phyloP scores from a whole-genome alignment of 2,113 vertebrate genomes.

The Gallinago undulata region DNA sequence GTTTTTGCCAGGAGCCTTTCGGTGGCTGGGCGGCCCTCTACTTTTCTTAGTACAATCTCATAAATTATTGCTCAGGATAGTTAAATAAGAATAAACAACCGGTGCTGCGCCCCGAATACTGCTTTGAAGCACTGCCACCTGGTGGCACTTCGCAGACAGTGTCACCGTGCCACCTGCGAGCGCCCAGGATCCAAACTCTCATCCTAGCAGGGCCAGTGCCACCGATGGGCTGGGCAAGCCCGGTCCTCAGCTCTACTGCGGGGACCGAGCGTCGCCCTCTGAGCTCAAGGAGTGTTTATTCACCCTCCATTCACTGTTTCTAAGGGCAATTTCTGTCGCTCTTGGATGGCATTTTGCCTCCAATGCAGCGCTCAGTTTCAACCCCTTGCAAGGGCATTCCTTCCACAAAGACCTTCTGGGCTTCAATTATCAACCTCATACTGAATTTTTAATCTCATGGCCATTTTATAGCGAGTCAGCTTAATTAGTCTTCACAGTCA shows the following conservation, averaged over 20 bases:
- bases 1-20: background rate
- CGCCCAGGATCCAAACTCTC: too few relatives aligned
- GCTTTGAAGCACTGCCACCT: conserved; percentile 1
- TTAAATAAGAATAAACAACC: fast-evolving
- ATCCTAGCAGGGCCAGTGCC: fast-evolving
- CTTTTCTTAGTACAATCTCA: background rate
- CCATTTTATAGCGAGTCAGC: background rate
- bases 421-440: background rate
- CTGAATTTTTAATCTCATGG: background rate
- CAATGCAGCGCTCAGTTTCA: fast-evolving
- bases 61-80: fast-evolving
- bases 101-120: fast-evolving
- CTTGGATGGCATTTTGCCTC: background rate
- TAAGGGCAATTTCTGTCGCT: fast-evolving
- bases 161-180: background rate
- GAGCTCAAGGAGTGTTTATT: fast-evolving
- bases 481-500: background rate
- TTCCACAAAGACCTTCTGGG: background rate
- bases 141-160: background rate
- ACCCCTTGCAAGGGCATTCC: background rate
- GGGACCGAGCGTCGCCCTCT: fast-evolving
- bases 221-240: background rate
- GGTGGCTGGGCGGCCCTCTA: fast-evolving
- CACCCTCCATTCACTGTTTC: background rate
- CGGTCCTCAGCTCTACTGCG: background rate